Evolutionary conservation across 2,797 vertebrate species (phyloP).

Genomic region (Podargus strigoides): DNA sequence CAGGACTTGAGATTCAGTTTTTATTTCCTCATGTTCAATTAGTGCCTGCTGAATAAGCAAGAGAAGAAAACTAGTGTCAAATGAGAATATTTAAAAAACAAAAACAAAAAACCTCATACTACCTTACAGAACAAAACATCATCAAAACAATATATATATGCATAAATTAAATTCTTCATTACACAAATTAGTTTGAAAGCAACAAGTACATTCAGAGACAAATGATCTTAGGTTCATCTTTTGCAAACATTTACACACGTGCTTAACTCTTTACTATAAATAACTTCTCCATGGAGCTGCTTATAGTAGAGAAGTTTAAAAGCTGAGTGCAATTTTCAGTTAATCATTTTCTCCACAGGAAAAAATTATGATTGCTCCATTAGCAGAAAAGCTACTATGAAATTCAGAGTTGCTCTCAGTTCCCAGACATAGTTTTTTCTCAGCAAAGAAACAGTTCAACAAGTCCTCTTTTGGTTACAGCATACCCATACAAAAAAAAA

Average conservation of each 20-base stretch:
- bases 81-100: background rate
- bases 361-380: background rate
- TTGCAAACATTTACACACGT: background rate
- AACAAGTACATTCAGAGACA: background rate
- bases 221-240: background rate
- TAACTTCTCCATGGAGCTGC: background rate
- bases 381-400: background rate
- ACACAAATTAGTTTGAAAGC: background rate
- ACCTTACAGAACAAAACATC: background rate
- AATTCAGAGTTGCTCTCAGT: background rate
- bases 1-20: background rate
- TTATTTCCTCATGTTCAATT: background rate
- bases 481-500: background rate
- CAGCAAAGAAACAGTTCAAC: fast-evolving
- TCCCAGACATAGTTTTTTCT: background rate
- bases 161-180: background rate
- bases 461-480: background rate
- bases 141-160: background rate
- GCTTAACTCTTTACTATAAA: background rate
- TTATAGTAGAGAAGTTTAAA: background rate
- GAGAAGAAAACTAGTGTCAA: background rate
- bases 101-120: background rate
- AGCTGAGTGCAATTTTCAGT: background rate
- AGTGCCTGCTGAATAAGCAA: background rate
- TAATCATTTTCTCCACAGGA: background rate